A percentile compares a stretch with the other conserved stretches of the same genome.
Evolutionary conservation across 2,888 invertebrate genomes (phyloP).

Genomic region (Bombylius major): DNA sequence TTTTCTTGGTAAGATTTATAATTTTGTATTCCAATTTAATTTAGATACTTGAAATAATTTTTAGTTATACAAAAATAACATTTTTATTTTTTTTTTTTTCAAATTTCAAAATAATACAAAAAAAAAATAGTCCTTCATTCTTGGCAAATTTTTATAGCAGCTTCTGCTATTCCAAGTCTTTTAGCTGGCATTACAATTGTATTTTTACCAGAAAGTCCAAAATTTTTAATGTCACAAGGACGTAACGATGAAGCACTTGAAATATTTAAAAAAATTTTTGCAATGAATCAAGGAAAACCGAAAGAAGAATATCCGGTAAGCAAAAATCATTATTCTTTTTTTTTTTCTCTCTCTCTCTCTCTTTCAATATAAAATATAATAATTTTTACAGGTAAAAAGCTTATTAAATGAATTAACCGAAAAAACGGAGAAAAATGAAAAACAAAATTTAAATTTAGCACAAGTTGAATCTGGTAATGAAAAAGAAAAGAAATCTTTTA

Average conservation of each 20-base stretch:
- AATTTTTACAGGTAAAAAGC: neutral
- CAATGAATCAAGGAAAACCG: conserved; percentile 49
- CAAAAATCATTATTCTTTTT: neutral
- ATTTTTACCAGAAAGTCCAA: conserved; percentile 39
- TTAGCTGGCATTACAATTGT: conserved; percentile 46
- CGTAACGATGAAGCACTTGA: conserved; percentile 25
- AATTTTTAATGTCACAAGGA: conserved; percentile 29
- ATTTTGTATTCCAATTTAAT: neutral
- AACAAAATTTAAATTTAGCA: neutral
- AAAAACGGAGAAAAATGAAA: neutral
- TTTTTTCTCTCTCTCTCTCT: neutral
- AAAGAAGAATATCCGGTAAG: conserved; percentile 52
- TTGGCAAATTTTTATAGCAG: conserved; percentile 47
- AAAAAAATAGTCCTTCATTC: conserved; percentile 20
- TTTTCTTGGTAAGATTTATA: conserved; percentile 26
- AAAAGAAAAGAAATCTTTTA: conserved; percentile 24
- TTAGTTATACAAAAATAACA: neutral
- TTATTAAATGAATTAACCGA: neutral
- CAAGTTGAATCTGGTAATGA: conserved; percentile 2
- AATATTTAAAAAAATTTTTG: conserved; percentile 44
- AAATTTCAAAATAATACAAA: neutral
- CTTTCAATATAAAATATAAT: neutral
- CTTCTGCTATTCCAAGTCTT: conserved; percentile 46
- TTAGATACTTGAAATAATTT: no score
- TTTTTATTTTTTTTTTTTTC: neutral